Evolutionary conservation across 1,140 invertebrate species (phyloP), one percentile per base, ranked within the genome.

Genomic region (Drosophila kepulauana): DNA sequence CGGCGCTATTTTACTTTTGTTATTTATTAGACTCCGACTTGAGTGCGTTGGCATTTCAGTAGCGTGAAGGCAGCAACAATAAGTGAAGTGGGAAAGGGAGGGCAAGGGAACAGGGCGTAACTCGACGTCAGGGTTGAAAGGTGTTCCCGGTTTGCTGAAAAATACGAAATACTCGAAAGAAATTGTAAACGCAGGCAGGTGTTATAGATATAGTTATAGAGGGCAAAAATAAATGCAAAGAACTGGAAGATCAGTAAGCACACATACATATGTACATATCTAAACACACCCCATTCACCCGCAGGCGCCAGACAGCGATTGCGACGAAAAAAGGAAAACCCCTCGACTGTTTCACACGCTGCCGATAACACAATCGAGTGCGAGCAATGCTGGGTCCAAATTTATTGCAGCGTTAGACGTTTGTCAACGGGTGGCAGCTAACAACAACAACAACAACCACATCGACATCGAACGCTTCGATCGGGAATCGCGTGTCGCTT

Each of bases 401-500:
- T 67, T 61, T 54, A 73, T 73, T 61, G 54, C 68, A 52, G 15
- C 41, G 61, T 49, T 58, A 45, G 66, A 20, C 52, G 30, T 59
- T 62, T 73, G 57, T 66, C 70, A 74, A 65, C 68, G 66, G 68
- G 68, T 52, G 68, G 51, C 52, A 52, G 15, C 33, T 48, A 25
- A 25, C 20, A 25, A 38, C 35, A 25, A 25, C 20, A 25, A 38
- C 35, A 10, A 38, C 20, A 25, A 38, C 10, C 0, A 38, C 35
- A 38, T 10, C 25, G 41, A 28, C 15, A 45, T 71, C 33, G 49
- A 38, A 62, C 20, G 20, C 20, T 84, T 89, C 84, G 81, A 88
- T 89, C 72, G 84, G 56, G 20, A 81, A 88, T 88, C 84, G 84
- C 84, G 85, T 88, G 84, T 84, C 74, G 69, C 64, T 57, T 63